Evolutionary conservation across 2,113 vertebrate genomes (phyloP).

Genomic region (Muscicapa adusta): DNA sequence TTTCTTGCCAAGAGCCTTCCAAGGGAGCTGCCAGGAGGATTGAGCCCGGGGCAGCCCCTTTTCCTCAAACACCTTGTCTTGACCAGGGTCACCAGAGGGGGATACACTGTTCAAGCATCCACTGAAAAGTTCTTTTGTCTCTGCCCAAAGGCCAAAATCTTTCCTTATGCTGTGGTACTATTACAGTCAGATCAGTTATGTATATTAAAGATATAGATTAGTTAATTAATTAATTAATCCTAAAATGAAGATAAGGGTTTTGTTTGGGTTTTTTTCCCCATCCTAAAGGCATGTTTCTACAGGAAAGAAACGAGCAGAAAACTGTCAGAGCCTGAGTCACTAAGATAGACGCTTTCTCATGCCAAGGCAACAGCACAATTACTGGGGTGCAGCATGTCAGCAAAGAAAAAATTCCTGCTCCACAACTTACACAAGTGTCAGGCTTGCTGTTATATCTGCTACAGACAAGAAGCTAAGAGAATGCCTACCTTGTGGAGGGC

Average conservation of each 20-base stretch:
- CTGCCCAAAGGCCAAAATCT: background rate
- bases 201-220: background rate
- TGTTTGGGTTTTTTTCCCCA: background rate
- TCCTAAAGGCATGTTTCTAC: background rate
- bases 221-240: background rate
- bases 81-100: background rate
- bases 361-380: background rate
- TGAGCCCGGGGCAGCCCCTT: background rate
- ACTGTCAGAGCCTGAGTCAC: background rate
- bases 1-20: background rate
- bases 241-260: background rate
- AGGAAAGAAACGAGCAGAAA: background rate
- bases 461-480: background rate
- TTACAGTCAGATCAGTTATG: background rate
- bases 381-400: background rate
- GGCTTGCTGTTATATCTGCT: background rate
- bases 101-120: background rate
- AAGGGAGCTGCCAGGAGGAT: background rate
- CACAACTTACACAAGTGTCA: background rate
- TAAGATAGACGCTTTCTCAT: background rate
- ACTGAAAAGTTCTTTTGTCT: background rate
- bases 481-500: background rate
- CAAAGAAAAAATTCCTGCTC: background rate
- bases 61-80: accelerated
- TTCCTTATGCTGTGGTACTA: background rate